phyloP scores from a whole-genome alignment of 2,113 vertebrate species.

The Motacilla alba region DNA sequence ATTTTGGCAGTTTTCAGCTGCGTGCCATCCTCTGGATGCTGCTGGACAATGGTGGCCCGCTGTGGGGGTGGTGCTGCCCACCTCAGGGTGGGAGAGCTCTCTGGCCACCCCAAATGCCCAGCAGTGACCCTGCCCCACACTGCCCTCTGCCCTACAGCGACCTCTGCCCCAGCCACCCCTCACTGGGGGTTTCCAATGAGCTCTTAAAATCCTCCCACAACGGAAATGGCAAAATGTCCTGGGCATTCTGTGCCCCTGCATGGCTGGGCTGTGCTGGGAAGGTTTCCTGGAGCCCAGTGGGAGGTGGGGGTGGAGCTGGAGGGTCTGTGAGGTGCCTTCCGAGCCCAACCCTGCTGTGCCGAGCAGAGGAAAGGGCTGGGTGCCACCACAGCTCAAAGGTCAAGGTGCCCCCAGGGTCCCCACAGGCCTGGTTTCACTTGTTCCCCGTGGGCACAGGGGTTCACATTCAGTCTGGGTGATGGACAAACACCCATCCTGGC shows the following conservation, averaged over 20 bases:
- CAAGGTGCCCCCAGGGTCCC: background rate
- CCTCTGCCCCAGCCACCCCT: background rate
- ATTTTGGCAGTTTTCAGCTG: background rate
- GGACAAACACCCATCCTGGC: background rate
- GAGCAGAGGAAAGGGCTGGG: background rate
- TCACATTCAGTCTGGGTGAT: accelerated
- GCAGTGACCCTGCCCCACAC: background rate
- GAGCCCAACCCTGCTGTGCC: background rate
- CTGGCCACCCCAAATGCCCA: background rate
- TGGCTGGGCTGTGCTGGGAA: background rate
- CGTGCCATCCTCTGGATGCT: accelerated
- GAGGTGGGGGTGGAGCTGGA: background rate
- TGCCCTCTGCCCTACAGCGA: background rate
- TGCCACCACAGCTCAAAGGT: background rate
- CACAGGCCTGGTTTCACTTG: background rate
- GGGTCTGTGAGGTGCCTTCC: background rate
- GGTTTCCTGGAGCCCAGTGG: background rate
- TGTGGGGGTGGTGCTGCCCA: accelerated
- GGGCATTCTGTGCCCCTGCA: background rate
- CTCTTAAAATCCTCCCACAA: background rate
- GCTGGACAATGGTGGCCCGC: background rate
- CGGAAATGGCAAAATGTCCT: background rate
- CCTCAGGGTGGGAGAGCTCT: background rate
- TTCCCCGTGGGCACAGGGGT: accelerated
- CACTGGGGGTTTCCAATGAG: background rate